Evolutionary conservation across 2,888 invertebrate genomes (phyloP), one percentile per base, ranked within the genome.

Genomic region (Conomelus anceps): DNA sequence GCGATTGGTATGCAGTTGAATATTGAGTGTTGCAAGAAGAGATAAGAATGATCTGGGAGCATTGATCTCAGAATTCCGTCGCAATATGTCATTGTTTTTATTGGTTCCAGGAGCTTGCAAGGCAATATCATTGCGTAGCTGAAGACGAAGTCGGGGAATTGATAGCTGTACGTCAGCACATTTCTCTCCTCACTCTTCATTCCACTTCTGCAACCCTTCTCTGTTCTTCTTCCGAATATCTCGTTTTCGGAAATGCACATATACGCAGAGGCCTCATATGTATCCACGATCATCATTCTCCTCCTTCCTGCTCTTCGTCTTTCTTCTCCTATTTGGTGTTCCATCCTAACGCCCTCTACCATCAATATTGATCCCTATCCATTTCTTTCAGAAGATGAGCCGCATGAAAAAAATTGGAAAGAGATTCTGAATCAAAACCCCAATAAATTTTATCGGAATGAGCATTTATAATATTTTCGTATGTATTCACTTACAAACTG

Each of bases 41-140:
- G 63, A 63, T 63, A 63, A 63, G 63, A 63, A 63, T 63, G 63
- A 63, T 63, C n/a, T n/a, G 63, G 63, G 63, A 63, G 63, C 63
- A 63, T n/a, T 63, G 63, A 63, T 63, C 63, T 63, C 63, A 63
- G 63, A 63, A 63, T 63, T 24, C 24, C 22, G 29, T 88, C 23
- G 23, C 88, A 88, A 88, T 88, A 88, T 85, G 85, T 88, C 88
- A 88, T 88, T 85, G 88, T 88, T 88, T 88, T 88, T 88, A 88
- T 88, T 88, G 88, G 85, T 88, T 85, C 22, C 26, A 85, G 88
- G 88, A 85, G 85, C 85, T 84, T 29, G 88, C 23, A 22, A 85
- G 88, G 34, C 85, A 88, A 88, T 88, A 88, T 88, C 88, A 85
- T 88, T 22, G 29, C 29, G 85, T 22, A 29, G 29, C 26, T 29